These are phyloP conservation scores for Auanema freiburgensis DNA, from an alignment of 2,888 invertebrate species.

Conservation along the genomic window DNA sequence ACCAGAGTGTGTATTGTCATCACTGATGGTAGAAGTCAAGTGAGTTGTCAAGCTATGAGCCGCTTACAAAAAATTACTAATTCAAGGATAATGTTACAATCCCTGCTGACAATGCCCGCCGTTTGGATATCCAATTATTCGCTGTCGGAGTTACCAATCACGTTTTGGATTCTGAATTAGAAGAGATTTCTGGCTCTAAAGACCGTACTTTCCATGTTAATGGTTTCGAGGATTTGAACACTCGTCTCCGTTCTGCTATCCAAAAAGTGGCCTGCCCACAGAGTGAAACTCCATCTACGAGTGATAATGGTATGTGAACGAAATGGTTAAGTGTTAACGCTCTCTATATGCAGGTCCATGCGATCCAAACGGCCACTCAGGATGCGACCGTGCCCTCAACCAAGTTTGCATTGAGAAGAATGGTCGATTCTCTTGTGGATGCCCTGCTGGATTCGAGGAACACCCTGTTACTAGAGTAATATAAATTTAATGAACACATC, in stretches of 20 bases:
- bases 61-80: neutral
- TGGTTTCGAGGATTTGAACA: slow-evolving; percentile 59
- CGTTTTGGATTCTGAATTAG: slow-evolving; percentile 52
- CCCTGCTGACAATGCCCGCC: slow-evolving; percentile 57
- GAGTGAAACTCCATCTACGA: slow-evolving; percentile 16
- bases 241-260: slow-evolving; percentile 52
- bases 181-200: slow-evolving; percentile 48
- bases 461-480: slow-evolving; percentile 52
- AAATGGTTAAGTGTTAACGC: neutral
- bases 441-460: slow-evolving; percentile 56
- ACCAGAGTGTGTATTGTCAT: slow-evolving; percentile 65
- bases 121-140: slow-evolving; percentile 63
- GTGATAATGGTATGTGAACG: neutral
- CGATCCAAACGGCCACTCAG: slow-evolving; percentile 48
- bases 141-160: slow-evolving; percentile 64
- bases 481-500: neutral
- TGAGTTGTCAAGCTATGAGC: slow-evolving; percentile 8
- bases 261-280: slow-evolving; percentile 57
- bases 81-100: slow-evolving; percentile 57
- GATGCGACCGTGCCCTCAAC: slow-evolving; percentile 56
- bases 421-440: slow-evolving; percentile 45
- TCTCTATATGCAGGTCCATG: slow-evolving; percentile 38
- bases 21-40: slow-evolving; percentile 64
- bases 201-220: slow-evolving; percentile 57
- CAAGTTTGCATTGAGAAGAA: slow-evolving; percentile 48